Evolutionary conservation across 2,888 invertebrate species (phyloP).

Genomic region (Creontiades dilutus): DNA sequence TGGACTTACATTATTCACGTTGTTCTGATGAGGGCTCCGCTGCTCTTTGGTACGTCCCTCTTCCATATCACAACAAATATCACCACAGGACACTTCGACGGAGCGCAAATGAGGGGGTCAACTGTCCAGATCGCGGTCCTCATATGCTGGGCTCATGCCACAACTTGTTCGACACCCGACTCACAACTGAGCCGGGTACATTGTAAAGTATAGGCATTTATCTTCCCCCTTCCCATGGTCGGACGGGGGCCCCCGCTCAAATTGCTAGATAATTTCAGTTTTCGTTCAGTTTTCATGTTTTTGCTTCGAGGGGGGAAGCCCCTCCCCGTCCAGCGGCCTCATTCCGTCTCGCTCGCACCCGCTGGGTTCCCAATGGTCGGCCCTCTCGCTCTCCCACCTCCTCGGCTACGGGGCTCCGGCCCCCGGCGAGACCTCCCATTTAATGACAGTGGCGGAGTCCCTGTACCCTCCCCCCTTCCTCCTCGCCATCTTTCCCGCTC

Average conservation of each 20-base stretch:
- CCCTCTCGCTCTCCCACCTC: conserved; percentile 31
- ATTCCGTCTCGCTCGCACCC: background rate
- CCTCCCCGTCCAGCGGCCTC: background rate
- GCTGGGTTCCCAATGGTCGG: background rate
- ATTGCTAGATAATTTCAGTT: conserved; percentile 73
- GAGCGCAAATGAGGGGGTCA: background rate
- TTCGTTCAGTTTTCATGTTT: conserved; percentile 73
- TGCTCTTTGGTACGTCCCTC: conserved; percentile 65
- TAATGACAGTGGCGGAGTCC: conserved; percentile 66
- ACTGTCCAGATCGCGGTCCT: conserved; percentile 25
- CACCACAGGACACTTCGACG: conserved; percentile 50
- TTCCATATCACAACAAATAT: conserved; percentile 70
- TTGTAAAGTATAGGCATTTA: conserved; percentile 68
- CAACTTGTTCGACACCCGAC: conserved; percentile 46
- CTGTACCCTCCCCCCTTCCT: background rate
- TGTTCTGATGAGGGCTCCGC: conserved; percentile 70
- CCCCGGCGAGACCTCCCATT: conserved; percentile 70
- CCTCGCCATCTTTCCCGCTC: conserved; percentile 24
- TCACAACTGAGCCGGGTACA: conserved; percentile 50
- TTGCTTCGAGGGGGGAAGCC: conserved; percentile 56
- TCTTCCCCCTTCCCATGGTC: conserved; percentile 59
- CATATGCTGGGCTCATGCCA: conserved; percentile 46
- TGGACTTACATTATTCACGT: conserved; percentile 47
- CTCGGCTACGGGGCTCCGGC: conserved; percentile 6
- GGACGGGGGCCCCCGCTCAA: conserved; percentile 50